Percentiles rank a stretch among this genome's conserved stretches.
phyloP scores from a whole-genome alignment of 2,797 vertebrate genomes.

The Pterois miles region DNA sequence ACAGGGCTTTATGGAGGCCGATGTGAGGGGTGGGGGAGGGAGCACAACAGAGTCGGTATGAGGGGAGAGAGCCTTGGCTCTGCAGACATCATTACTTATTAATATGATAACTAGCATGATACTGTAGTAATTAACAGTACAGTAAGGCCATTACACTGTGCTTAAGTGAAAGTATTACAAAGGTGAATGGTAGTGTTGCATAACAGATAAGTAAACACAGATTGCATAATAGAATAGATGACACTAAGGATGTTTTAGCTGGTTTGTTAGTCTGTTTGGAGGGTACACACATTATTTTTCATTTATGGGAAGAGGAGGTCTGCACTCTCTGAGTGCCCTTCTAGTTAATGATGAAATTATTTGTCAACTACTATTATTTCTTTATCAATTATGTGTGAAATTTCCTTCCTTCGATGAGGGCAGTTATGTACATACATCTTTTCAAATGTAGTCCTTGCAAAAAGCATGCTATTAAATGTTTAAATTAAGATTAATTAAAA shows the following conservation, averaged over 20 bases:
- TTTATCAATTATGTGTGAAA: not conserved
- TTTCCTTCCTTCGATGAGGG: not conserved
- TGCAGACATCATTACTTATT: constrained; percentile 39
- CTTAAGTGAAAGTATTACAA: constrained; percentile 18
- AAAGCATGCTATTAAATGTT: too few species aligned
- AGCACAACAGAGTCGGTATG: not conserved
- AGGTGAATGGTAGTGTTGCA: not conserved
- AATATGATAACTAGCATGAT: constrained; percentile 30
- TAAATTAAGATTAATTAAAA: too few species aligned
- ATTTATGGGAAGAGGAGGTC: not conserved
- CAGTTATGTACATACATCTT: not conserved
- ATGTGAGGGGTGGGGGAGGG: not conserved
- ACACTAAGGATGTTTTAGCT: not conserved
- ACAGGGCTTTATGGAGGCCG: not conserved
- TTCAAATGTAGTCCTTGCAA: not conserved
- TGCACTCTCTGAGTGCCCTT: not conserved
- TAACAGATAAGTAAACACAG: not conserved
- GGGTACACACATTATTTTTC: not conserved
- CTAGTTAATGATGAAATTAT: not conserved
- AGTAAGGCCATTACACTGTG: constrained; percentile 17
- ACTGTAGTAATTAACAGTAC: constrained; percentile 22
- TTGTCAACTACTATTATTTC: not conserved
- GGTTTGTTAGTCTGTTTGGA: too few species aligned
- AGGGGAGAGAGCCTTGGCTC: constrained; percentile 11
- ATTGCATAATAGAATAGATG: not conserved